phyloP scores from a whole-genome alignment of 2,113 vertebrate species.

The Chloroceryle aenea region DNA sequence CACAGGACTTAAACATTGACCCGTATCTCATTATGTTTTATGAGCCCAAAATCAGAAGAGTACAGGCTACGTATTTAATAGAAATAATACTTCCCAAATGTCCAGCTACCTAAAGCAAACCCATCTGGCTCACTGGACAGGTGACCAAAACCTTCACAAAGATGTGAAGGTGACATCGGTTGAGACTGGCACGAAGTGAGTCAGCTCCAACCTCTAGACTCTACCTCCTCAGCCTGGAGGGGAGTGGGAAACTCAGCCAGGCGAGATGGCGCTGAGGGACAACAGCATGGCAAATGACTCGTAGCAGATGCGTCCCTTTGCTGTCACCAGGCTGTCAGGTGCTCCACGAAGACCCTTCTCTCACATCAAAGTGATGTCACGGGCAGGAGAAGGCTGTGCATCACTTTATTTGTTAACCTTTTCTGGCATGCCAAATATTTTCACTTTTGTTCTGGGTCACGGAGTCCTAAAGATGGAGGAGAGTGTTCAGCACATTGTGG shows the following conservation, averaged over 20 bases:
- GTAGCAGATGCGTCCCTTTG: background rate
- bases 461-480: constrained; percentile 22
- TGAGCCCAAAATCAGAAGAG: constrained; percentile 23
- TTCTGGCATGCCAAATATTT: constrained; percentile 33
- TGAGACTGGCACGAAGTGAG: background rate
- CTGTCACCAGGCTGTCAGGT: background rate
- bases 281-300: background rate
- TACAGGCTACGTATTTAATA: background rate
- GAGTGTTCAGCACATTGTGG: constrained; percentile 16
- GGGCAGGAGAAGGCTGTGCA: background rate
- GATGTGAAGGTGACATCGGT: fast-evolving
- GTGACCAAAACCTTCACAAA: background rate
- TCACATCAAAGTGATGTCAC: background rate
- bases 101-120: background rate
- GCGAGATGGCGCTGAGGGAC: background rate
- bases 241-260: background rate
- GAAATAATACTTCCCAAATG: constrained; percentile 26
- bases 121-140: background rate
- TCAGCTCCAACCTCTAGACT: background rate
- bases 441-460: constrained; percentile 58
- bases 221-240: background rate
- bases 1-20: constrained; percentile 33
- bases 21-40: constrained; percentile 58
- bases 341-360: background rate
- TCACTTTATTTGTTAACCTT: constrained; percentile 30